Evolutionary conservation across 1,140 invertebrate genomes (phyloP), one percentile per base, ranked within the genome.

Genomic region (Drosophila cardini): DNA sequence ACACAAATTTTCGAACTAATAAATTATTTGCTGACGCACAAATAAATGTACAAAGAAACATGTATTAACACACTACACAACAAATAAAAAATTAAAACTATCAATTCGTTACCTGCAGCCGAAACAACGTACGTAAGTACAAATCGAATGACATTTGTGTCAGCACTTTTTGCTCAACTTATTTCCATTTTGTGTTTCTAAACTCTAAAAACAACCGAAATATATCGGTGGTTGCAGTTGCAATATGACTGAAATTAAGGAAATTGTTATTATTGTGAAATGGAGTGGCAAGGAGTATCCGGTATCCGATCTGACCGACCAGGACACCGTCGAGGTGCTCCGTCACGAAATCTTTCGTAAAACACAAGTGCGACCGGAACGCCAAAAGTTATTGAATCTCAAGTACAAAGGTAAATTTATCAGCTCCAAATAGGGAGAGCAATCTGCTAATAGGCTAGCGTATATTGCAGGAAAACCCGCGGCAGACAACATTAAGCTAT

Each of bases 341-440:
- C 99, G 98, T 93, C 91, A 92, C 57, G 91, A 92, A 63, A 92
- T 92, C 40, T 92, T 75, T 56, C 91, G 82, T 57, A 87, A 90
- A 53, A 92, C 91, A 42, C 80, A 91, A 43, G 91, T 92, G 42
- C 89, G 96, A 46, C 96, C 97, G 4, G 96, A 98, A 86, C 94
- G 98, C 74, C 98, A 99, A 92, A 99, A 99, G 93, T 92, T 99
- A 8, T 93, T 99, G 5, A 99, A 99, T 92, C 93, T 99, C 13
- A 98, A 98, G 93, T 94, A 95, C 85, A 98, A 98, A 95, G 97
- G 97, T 97, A 61, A 60, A 43, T 42, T 5, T 4, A 26, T 0
- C 6, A n/a, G 36, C 15, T 8, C 13, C 2, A 8, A n/a, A 26
- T 26, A 26, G 21, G 9, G 2, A 7, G 3, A 18, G 1, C n/a